A percentile compares a stretch with the other conserved stretches of the same genome.
Conservation (phyloP, 2,888 invertebrate genomes). For the Theretra japonica region DNA sequence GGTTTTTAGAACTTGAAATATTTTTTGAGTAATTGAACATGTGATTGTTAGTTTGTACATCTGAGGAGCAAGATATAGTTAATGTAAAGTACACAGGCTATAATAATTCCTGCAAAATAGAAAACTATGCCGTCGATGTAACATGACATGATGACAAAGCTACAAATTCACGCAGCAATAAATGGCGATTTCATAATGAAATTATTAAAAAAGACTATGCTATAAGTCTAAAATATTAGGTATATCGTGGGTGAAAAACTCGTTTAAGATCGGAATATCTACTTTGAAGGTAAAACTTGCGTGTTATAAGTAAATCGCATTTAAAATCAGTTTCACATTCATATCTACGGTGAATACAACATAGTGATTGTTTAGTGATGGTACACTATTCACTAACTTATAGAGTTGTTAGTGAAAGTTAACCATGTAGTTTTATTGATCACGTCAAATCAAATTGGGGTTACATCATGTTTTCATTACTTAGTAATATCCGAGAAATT, state of each 20-base stretch:
- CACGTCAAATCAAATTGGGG: conserved; percentile 5
- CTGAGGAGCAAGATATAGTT: no score
- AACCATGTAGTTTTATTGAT: conserved; percentile 9
- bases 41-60: no score
- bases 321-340: conserved; percentile 8
- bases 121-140: background rate
- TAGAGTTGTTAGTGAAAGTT: conserved; percentile 26
- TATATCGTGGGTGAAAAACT: no score
- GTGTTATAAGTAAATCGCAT: background rate
- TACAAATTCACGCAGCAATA: background rate
- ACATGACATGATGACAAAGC: no score
- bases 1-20: no score
- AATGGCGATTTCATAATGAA: background rate
- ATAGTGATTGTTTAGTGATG: conserved; percentile 1
- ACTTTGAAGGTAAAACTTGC: background rate
- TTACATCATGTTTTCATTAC: conserved; percentile 1
- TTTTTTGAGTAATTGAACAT: no score
- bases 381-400: conserved; percentile 3
- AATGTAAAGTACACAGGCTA: no score
- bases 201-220: no score
- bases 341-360: background rate
- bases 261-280: background rate
- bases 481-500: background rate
- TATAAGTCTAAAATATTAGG: no score
- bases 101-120: no score